Evolutionary conservation across 2,888 invertebrate species (phyloP), one percentile per base, ranked within the genome.

Genomic region (Leptothorax acervorum): DNA sequence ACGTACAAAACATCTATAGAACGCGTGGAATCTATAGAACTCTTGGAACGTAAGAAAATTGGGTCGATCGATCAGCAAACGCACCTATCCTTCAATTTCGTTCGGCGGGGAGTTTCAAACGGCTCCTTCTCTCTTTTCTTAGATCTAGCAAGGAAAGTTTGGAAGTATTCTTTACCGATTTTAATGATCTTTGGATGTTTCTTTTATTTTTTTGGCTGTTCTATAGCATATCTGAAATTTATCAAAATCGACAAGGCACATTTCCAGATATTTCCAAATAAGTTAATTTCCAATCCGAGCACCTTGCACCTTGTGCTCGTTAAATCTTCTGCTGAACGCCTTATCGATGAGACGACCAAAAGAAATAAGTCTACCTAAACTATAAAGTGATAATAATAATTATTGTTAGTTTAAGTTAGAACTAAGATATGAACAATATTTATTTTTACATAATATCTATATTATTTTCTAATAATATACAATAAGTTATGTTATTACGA

Each of bases 241-340:
- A 55, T 66, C n/a, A 42, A 66, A 45, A 28, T 76, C 48, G 53
- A 55, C 12, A 11, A 63, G 11, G 3, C 15, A 76, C 53, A 74
- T 23, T 66, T 76, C 28, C 51, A 65, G 12, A 65, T 42, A 8
- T 65, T 65, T 87, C 74, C 82, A 57, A 71, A 71, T 84, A 88
- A 83, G 66, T 86, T 83, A 82, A 88, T 82, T 90, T 88, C 35
- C 78, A 83, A 68, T 55, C 76, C 87, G 92, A 91, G 88, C 88
- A 88, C 85, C 65, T 75, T 88, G 85, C 87, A 86, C 74, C 86
- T 75, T 85, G 89, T 90, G 87, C 87, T 89, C 88, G 88, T 85
- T 88, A 90, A 86, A 90, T 86, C 73, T 85, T 83, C 55, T 79
- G 84, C 87, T 85, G 85, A 71, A 73, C 90, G 86, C 87, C 90